These are phyloP conservation scores for Scatophagus argus DNA, from an alignment of 2,113 vertebrate genomes.

Conservation along the genomic window DNA sequence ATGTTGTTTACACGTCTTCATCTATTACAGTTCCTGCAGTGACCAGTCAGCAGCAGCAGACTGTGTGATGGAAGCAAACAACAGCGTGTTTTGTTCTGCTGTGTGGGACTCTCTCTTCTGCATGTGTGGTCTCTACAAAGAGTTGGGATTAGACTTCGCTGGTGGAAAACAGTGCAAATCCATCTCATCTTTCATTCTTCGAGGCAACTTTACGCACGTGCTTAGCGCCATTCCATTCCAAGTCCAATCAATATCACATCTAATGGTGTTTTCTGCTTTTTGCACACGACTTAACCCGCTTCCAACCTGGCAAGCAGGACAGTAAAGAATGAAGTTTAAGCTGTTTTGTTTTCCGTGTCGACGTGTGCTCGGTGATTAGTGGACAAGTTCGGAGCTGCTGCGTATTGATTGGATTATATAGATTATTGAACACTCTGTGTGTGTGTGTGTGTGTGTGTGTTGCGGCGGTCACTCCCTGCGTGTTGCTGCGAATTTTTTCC, in stretches of 20 bases:
- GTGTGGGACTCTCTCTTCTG: slow-evolving; percentile 9
- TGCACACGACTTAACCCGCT: slow-evolving; percentile 16
- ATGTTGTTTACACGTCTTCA: neutral
- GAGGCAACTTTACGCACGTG: slow-evolving; percentile 36
- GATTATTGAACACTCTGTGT: neutral
- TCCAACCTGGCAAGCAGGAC: neutral
- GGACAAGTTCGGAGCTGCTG: slow-evolving; percentile 28
- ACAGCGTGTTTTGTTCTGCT: slow-evolving; percentile 31
- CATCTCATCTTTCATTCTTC: slow-evolving; percentile 14
- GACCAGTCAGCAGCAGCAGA: neutral
- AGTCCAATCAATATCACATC: slow-evolving; percentile 37
- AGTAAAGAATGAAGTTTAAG: slow-evolving; percentile 15
- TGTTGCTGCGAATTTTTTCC: slow-evolving; percentile 74
- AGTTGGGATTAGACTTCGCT: neutral
- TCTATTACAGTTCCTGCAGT: neutral
- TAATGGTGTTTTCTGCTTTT: slow-evolving; percentile 28
- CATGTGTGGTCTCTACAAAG: slow-evolving; percentile 40
- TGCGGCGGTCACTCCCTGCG: neutral
- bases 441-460: slow-evolving; percentile 5
- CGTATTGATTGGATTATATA: slow-evolving; percentile 47
- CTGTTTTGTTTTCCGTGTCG: slow-evolving; percentile 20
- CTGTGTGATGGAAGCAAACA: neutral
- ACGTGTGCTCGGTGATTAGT: slow-evolving; percentile 42
- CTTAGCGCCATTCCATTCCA: neutral
- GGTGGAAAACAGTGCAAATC: slow-evolving; percentile 1